phyloP scores from a whole-genome alignment of 2,797 vertebrate genomes.

The Eulemur coronatus region DNA sequence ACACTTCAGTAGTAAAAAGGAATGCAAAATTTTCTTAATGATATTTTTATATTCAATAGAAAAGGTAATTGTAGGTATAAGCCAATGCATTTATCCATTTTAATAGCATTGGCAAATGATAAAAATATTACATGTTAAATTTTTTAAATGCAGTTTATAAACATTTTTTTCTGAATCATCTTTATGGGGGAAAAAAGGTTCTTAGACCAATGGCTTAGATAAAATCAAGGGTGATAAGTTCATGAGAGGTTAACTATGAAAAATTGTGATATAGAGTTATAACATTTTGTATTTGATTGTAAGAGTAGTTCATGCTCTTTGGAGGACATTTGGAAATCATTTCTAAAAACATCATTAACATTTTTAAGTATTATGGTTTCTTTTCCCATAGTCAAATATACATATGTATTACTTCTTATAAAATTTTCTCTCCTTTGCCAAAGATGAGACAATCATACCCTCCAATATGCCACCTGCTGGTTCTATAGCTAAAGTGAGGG shows the following conservation, averaged over 20 bases:
- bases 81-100: neutral
- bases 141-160: neutral
- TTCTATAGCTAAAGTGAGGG: neutral
- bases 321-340: neutral
- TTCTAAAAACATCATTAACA: neutral
- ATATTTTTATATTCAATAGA: neutral
- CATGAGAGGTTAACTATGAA: neutral
- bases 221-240: conserved; percentile 22
- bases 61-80: neutral
- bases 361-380: neutral
- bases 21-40: neutral
- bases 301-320: neutral
- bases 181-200: neutral
- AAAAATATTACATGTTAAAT: neutral
- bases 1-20: neutral
- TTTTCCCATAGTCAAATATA: neutral
- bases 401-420: neutral
- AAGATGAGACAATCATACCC: neutral
- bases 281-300: neutral
- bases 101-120: neutral
- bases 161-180: neutral
- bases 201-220: neutral
- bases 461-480: neutral
- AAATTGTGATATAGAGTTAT: neutral
- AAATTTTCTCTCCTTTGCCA: neutral